Evolutionary conservation across 2,888 invertebrate species (phyloP).

Genomic region (Trichacis sp.): DNA sequence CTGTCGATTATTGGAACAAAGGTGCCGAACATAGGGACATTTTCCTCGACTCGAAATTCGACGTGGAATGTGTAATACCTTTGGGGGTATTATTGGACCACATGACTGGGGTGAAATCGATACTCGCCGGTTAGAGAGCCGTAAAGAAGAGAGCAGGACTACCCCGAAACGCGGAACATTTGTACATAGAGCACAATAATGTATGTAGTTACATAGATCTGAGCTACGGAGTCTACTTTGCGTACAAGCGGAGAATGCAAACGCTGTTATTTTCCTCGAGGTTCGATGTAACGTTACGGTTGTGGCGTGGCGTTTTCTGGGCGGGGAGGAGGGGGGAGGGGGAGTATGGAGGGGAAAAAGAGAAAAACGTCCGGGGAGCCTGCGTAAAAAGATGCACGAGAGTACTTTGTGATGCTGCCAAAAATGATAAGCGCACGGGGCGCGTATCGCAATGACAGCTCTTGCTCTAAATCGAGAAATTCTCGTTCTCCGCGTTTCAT

Average conservation of each 20-base stretch:
- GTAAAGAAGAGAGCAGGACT: constrained; percentile 22
- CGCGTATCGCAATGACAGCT: too few species aligned
- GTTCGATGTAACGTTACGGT: constrained; percentile 32
- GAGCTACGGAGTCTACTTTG: constrained; percentile 47
- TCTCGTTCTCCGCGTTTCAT: too few species aligned
- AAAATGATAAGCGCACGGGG: constrained; percentile 36
- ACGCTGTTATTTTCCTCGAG: constrained; percentile 42
- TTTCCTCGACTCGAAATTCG: constrained; percentile 5
- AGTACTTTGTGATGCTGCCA: constrained; percentile 38
- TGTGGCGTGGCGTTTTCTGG: constrained; percentile 11
- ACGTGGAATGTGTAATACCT: neutral
- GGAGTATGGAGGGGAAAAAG: constrained; percentile 13
- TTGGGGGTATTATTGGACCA: neutral
- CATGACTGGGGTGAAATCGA: constrained; percentile 2
- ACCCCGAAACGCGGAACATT: constrained; percentile 11
- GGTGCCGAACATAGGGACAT: too few species aligned
- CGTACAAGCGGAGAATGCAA: constrained; percentile 47
- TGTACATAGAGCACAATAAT: constrained; percentile 42
- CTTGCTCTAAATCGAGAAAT: neutral
- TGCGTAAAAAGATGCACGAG: constrained; percentile 24
- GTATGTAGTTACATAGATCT: constrained; percentile 42
- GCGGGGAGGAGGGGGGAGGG: neutral
- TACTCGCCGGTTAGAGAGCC: constrained; percentile 5
- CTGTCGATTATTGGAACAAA: neutral
- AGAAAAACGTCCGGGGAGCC: too few species aligned